Percentiles rank a stretch among this genome's conserved stretches.
Evolutionary conservation across 2,888 invertebrate species (phyloP).

Genomic region (Papilio demoleus): DNA sequence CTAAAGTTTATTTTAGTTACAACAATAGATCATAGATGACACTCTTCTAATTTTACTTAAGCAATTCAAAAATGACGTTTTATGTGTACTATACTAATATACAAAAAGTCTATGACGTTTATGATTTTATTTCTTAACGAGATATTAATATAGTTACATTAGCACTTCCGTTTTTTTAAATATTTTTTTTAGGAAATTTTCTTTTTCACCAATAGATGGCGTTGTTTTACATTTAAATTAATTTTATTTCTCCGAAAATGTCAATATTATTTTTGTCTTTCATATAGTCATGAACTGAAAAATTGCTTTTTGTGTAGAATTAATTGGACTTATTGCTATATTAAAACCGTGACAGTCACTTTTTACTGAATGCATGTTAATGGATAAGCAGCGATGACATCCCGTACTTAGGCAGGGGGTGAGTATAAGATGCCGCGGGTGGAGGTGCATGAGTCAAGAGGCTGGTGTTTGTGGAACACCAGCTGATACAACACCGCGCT

Average conservation of each 20-base stretch:
- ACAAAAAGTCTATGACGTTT: too few species aligned
- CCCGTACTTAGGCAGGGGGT: background rate
- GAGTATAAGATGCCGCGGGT: background rate
- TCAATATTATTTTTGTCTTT: too few species aligned
- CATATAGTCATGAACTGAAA: too few species aligned
- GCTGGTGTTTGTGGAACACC: constrained; percentile 27
- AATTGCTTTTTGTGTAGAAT: too few species aligned
- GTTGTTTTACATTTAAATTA: background rate
- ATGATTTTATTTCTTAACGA: too few species aligned
- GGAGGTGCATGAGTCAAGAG: background rate
- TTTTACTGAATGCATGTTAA: background rate
- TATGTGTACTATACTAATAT: too few species aligned
- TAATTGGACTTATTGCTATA: too few species aligned
- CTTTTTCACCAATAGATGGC: constrained; percentile 2
- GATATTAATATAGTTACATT: background rate
- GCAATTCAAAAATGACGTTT: too few species aligned
- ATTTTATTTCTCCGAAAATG: too few species aligned
- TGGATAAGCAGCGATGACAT: background rate
- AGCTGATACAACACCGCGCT: constrained; percentile 30
- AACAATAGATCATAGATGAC: background rate
- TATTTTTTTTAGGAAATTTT: background rate
- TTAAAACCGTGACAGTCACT: background rate
- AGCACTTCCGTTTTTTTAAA: background rate
- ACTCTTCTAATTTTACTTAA: background rate
- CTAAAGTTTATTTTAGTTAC: too few species aligned